phyloP scores from a whole-genome alignment of 2,113 vertebrate species.

The Oreotragus oreotragus region DNA sequence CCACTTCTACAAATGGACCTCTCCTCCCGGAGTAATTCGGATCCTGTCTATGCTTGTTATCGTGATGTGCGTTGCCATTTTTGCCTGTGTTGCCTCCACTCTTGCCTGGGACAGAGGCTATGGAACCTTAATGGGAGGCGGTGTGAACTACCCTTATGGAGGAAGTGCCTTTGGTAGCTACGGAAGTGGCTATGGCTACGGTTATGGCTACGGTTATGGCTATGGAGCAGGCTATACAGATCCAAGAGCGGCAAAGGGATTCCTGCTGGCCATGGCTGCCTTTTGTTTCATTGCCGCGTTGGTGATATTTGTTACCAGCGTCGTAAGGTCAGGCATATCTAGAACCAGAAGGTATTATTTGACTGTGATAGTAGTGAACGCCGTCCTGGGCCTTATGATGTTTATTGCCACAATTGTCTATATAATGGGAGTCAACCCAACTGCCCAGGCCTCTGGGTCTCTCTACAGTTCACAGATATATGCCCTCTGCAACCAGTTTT shows the following conservation, averaged over 20 bases:
- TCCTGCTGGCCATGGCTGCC: constrained; percentile 87
- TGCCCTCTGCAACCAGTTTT: constrained; percentile 88
- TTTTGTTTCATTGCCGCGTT: constrained; percentile 87
- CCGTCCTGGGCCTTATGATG: constrained; percentile 84
- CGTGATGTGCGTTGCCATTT: constrained; percentile 89
- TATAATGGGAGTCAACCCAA: constrained; percentile 89
- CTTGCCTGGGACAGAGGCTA: constrained; percentile 89
- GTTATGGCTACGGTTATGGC: constrained; percentile 77
- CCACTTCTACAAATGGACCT: constrained; percentile 90
- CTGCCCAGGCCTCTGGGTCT: constrained; percentile 87
- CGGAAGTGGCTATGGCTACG: constrained; percentile 61
- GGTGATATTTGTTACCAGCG: constrained; percentile 85
- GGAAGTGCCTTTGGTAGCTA: constrained; percentile 69
- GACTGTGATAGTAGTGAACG: constrained; percentile 82
- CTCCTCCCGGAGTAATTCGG: constrained; percentile 93
- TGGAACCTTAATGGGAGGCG: constrained; percentile 75
- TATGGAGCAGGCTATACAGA: constrained; percentile 85
- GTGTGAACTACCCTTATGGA: constrained; percentile 65
- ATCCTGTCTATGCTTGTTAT: constrained; percentile 89
- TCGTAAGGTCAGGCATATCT: constrained; percentile 82
- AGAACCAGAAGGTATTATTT: constrained; percentile 86
- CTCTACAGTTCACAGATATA: constrained; percentile 84
- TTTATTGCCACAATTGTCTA: constrained; percentile 91
- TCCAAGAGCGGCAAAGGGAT: constrained; percentile 87
- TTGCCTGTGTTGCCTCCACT: constrained; percentile 93